These are phyloP conservation scores for Dicyrtoma fusca DNA, from an alignment of 2,888 invertebrate species.

Conservation along the genomic window DNA sequence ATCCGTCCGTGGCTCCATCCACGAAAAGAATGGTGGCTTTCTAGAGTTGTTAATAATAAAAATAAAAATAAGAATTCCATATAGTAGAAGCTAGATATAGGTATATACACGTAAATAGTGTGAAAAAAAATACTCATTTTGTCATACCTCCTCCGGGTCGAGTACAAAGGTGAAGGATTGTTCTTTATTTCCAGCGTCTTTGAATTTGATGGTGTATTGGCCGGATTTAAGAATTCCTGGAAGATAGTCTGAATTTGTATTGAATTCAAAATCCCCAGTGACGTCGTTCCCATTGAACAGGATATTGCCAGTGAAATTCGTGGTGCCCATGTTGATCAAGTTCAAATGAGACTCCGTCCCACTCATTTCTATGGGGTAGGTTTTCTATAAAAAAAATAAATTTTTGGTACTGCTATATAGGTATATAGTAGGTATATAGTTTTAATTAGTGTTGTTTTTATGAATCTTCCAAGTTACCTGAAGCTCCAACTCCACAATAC, in stretches of 20 bases:
- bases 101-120: too few relatives aligned
- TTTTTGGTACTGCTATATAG: too few relatives aligned
- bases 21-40: too few relatives aligned
- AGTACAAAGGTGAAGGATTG: too few relatives aligned
- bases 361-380: slow-evolving; percentile 51
- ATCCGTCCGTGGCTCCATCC: too few relatives aligned
- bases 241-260: neutral
- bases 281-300: neutral
- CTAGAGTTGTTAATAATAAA: too few relatives aligned
- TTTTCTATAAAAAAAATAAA: slow-evolving; percentile 53
- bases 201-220: neutral
- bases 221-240: neutral
- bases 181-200: neutral
- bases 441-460: neutral
- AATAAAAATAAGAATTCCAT: too few relatives aligned
- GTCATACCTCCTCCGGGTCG: too few relatives aligned
- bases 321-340: slow-evolving; percentile 63
- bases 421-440: neutral
- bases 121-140: too few relatives aligned
- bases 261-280: neutral
- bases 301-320: neutral
- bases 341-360: slow-evolving; percentile 63
- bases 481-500: slow-evolving; percentile 60
- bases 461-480: slow-evolving; percentile 59
- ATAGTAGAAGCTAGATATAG: too few relatives aligned